These are phyloP conservation scores for Brenthis hecate DNA, from an alignment of 2,888 invertebrate genomes.

Conservation along the genomic window DNA sequence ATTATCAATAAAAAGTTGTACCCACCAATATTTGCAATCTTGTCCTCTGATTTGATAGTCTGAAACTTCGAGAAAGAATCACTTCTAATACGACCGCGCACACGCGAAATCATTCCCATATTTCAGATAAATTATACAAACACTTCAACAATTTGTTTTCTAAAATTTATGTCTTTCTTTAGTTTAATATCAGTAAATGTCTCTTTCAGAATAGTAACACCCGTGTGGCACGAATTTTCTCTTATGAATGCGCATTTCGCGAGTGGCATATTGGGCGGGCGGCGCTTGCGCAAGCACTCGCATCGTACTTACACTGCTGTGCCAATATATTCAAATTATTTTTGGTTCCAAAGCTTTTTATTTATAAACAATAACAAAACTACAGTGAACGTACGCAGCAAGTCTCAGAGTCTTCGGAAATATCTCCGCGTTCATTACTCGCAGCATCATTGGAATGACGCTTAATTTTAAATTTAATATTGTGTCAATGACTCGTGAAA, in stretches of 20 bases:
- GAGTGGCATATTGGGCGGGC: slow-evolving; percentile 58
- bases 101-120: slow-evolving; percentile 88
- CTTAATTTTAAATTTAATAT: slow-evolving; percentile 66
- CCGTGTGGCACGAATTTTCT: slow-evolving; percentile 57
- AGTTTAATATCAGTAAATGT: not conserved
- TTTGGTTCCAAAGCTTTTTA: slow-evolving; percentile 46
- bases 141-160: slow-evolving; percentile 15
- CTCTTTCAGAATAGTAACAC: slow-evolving; percentile 34
- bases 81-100: slow-evolving; percentile 85
- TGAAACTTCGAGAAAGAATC: slow-evolving; percentile 85
- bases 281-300: slow-evolving; percentile 47
- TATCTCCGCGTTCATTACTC: slow-evolving; percentile 17
- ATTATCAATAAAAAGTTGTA: slow-evolving; percentile 27
- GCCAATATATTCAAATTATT: slow-evolving; percentile 44
- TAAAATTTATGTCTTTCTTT: not conserved
- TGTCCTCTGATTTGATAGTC: slow-evolving; percentile 84
- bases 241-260: slow-evolving; percentile 70
- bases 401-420: slow-evolving; percentile 13
- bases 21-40: slow-evolving; percentile 87
- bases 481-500: slow-evolving; percentile 69
- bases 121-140: slow-evolving; percentile 30
- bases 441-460: slow-evolving; percentile 54
- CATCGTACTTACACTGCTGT: slow-evolving; percentile 30
- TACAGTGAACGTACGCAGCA: slow-evolving; percentile 22
- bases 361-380: slow-evolving; percentile 23